Conservation (phyloP, 1,140 invertebrate genomes). For the Hylyphantes graminicola region DNA sequence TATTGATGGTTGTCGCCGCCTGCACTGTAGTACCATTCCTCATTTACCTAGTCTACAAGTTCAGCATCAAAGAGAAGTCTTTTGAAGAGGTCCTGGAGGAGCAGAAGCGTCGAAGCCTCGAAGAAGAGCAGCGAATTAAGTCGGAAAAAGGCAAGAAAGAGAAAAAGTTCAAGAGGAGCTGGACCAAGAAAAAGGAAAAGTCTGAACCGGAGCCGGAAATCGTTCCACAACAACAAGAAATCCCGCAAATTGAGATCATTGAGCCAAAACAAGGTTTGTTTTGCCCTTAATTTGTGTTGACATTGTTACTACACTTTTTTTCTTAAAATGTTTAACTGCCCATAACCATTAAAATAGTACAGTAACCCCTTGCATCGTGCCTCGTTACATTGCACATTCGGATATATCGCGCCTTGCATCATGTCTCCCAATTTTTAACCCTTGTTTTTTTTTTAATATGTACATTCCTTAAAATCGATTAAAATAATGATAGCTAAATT, state of each 20-base stretch:
- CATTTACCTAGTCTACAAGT: slow-evolving; percentile 37
- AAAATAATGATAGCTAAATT: too few species aligned
- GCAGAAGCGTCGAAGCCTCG: slow-evolving; percentile 46
- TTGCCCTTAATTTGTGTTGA: too few species aligned
- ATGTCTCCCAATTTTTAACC: too few species aligned
- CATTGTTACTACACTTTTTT: too few species aligned
- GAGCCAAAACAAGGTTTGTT: slow-evolving; percentile 9
- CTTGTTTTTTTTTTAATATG: too few species aligned
- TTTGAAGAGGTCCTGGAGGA: slow-evolving; percentile 58
- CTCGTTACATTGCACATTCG: too few species aligned
- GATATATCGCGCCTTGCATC: too few species aligned
- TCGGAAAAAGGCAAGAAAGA: slow-evolving; percentile 51
- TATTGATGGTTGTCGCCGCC: background rate
- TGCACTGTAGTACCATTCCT: slow-evolving; percentile 3
- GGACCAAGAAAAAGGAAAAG: slow-evolving; percentile 46
- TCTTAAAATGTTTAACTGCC: too few species aligned
- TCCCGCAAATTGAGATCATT: slow-evolving; percentile 34
- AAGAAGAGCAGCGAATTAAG: slow-evolving; percentile 43
- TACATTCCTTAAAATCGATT: too few species aligned
- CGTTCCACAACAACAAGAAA: slow-evolving; percentile 22
- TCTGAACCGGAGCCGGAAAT: background rate
- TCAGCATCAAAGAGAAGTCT: slow-evolving; percentile 50
- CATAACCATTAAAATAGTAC: too few species aligned
- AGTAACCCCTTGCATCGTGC: too few species aligned
- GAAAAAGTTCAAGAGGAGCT: slow-evolving; percentile 49